Evolutionary conservation across 2,113 vertebrate genomes (phyloP).

Genomic region (Cavia aperea): DNA sequence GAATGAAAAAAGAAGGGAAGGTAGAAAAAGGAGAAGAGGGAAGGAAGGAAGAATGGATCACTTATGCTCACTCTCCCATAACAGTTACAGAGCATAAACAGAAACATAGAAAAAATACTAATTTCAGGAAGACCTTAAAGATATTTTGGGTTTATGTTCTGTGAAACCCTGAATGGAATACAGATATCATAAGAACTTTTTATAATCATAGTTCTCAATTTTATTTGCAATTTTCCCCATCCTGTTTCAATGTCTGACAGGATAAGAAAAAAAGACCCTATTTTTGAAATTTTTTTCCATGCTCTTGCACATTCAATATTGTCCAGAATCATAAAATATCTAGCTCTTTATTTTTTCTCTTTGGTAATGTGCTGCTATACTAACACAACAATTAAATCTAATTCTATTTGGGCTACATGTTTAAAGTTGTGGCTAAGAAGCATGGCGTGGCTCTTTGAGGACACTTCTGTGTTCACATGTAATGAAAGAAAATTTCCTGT

Average conservation of each 20-base stretch:
- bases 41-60: not conserved
- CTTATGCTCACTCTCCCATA: not conserved
- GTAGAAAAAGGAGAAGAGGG: not conserved
- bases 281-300: conserved; percentile 38
- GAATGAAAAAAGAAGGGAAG: not conserved
- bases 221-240: conserved; percentile 38
- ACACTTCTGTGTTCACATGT: not conserved
- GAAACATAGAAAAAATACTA: not conserved
- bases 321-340: conserved; percentile 20
- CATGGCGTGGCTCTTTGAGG: conserved; percentile 30
- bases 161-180: conserved; percentile 34
- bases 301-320: conserved; percentile 11
- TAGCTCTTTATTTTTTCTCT: not conserved
- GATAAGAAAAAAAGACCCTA: conserved; percentile 25
- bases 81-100: conserved; percentile 18
- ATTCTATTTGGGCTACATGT: conserved; percentile 39
- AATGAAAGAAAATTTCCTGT: conserved; percentile 40
- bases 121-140: conserved; percentile 38
- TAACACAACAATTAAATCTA: conserved; percentile 24
- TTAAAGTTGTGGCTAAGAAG: conserved; percentile 51
- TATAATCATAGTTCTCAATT: conserved; percentile 44
- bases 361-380: not conserved
- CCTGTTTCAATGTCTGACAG: not conserved
- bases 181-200: conserved; percentile 39
- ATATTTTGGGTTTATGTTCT: conserved; percentile 35